phyloP scores from a whole-genome alignment of 2,113 vertebrate species.

The Entelurus aequoreus region DNA sequence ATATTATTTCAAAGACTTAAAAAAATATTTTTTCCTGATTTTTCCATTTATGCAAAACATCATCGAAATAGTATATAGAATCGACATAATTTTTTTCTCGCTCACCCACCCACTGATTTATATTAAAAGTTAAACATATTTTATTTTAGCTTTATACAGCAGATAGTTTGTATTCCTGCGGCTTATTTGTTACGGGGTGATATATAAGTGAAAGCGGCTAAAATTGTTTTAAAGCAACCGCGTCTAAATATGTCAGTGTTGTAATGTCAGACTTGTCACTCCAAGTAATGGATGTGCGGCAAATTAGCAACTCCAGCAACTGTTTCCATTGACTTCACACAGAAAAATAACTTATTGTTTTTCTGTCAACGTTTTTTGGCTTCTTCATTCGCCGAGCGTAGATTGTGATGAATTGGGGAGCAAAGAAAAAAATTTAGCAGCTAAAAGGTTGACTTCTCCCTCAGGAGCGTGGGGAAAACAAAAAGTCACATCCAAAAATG shows the following conservation, averaged over 20 bases:
- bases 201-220: neutral
- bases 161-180: too few species aligned
- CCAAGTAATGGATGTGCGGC: slow-evolving; percentile 1
- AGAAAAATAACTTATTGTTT: slow-evolving; percentile 9
- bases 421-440: slow-evolving; percentile 3
- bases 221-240: neutral
- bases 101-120: too few species aligned
- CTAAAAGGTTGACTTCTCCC: neutral
- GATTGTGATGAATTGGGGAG: slow-evolving; percentile 1
- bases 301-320: slow-evolving; percentile 4
- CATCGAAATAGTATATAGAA: too few species aligned
- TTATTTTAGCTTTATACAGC: too few species aligned
- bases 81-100: too few species aligned
- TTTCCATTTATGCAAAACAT: too few species aligned
- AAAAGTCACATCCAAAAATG: too few species aligned
- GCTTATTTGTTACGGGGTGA: neutral
- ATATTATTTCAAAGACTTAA: too few species aligned
- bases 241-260: neutral
- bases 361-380: slow-evolving; percentile 4
- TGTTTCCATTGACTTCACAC: neutral
- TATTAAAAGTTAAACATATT: too few species aligned
- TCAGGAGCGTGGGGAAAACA: neutral
- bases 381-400: too few species aligned
- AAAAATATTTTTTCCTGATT: too few species aligned
- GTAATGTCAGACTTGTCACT: neutral